A percentile compares a stretch with the other conserved stretches of the same genome.
These are phyloP conservation scores for Chaenodraco wilsoni DNA, from an alignment of 2,797 vertebrate species.

Conservation along the genomic window DNA sequence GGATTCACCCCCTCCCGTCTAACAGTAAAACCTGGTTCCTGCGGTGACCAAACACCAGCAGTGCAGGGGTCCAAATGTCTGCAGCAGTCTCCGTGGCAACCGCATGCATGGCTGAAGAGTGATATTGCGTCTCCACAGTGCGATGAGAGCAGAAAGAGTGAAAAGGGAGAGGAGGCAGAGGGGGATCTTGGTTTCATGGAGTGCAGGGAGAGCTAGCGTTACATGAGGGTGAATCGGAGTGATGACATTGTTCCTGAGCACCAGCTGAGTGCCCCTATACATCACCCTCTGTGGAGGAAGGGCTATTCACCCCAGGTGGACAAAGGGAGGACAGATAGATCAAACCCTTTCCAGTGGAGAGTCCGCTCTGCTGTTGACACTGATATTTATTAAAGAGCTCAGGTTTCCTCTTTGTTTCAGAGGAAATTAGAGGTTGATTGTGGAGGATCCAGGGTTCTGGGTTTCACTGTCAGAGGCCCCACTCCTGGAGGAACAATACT, in stretches of 20 bases:
- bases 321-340: constrained; percentile 43
- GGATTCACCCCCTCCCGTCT: constrained; percentile 1
- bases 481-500: constrained; percentile 16
- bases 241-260: constrained; percentile 79
- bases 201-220: constrained; percentile 73
- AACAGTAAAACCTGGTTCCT: constrained; percentile 25
- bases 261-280: constrained; percentile 72
- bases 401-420: constrained; percentile 57
- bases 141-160: constrained; percentile 73
- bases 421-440: constrained; percentile 64
- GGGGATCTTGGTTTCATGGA: constrained; percentile 76
- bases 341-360: constrained; percentile 26
- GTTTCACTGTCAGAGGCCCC: constrained; percentile 27
- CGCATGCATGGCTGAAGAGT: constrained; percentile 71
- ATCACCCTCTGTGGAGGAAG: constrained; percentile 43
- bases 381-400: constrained; percentile 46
- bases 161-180: constrained; percentile 63
- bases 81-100: constrained; percentile 71
- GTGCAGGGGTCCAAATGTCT: constrained; percentile 57
- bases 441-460: constrained; percentile 28
- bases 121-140: constrained; percentile 68
- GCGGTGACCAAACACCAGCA: constrained; percentile 31
- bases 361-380: constrained; percentile 37
- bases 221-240: constrained; percentile 77
- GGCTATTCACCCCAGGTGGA: constrained; percentile 57